Conservation (phyloP, 2,113 vertebrate genomes). For the Podilymbus podiceps region DNA sequence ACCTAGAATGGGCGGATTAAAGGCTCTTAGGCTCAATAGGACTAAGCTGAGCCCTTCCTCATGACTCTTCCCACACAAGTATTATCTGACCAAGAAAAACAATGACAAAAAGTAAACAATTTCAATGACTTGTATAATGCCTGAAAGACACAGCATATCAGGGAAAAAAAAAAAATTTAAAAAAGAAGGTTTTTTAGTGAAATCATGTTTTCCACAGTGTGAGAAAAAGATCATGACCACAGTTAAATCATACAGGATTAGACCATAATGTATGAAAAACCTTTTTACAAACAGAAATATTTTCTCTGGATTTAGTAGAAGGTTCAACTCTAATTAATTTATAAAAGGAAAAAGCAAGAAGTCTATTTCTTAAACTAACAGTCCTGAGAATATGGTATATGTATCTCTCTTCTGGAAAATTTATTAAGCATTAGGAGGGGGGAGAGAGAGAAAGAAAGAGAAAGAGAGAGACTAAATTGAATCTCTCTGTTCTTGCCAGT, state of each 20-base stretch:
- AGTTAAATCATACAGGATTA: background rate
- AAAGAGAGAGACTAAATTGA: constrained; percentile 34
- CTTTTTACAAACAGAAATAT: constrained; percentile 23
- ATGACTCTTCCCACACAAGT: background rate
- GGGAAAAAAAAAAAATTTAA: background rate
- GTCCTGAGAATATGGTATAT: background rate
- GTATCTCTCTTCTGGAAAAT: constrained; percentile 7
- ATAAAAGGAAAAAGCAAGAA: constrained; percentile 36
- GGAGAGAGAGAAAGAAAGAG: background rate
- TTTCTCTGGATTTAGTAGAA: background rate
- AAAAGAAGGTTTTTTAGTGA: background rate
- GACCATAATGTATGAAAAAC: background rate
- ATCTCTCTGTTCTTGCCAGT: constrained; percentile 49
- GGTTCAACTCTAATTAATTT: constrained; percentile 36
- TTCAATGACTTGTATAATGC: background rate
- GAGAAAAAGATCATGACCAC: background rate
- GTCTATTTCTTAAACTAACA: constrained; percentile 30
- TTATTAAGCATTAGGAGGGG: background rate
- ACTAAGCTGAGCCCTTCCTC: background rate
- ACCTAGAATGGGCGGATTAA: background rate
- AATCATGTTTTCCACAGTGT: constrained; percentile 9
- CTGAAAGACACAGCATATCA: background rate
- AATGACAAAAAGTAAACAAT: background rate
- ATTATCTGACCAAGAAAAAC: constrained; percentile 5
- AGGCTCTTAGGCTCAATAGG: background rate